Evolutionary conservation across 2,888 invertebrate species (phyloP).

Genomic region (Cactoblastis cactorum): DNA sequence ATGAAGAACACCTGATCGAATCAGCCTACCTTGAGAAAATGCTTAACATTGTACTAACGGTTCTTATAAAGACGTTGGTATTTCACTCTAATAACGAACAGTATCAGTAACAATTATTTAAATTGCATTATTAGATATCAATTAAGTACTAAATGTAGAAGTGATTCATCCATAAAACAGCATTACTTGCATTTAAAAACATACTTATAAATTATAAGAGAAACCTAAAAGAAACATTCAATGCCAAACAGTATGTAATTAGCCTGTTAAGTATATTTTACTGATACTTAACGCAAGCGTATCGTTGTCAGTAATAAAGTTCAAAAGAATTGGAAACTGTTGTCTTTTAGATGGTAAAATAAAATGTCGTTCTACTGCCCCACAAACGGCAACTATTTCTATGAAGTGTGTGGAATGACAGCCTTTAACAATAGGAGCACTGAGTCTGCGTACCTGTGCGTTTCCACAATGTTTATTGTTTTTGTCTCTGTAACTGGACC

Average conservation of each 20-base stretch:
- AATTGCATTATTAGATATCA: too few relatives aligned
- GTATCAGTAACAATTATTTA: too few relatives aligned
- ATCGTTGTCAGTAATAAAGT: too few relatives aligned
- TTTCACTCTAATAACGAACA: neutral
- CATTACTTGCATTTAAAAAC: too few relatives aligned
- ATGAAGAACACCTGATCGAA: neutral
- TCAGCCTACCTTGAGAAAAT: neutral
- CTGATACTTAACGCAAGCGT: too few relatives aligned
- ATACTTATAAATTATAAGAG: too few relatives aligned
- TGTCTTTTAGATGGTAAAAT: neutral
- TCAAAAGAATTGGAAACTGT: neutral
- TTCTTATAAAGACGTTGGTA: neutral
- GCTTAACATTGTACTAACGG: neutral
- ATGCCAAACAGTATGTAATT: too few relatives aligned
- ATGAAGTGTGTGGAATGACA: neutral
- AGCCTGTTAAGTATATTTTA: too few relatives aligned
- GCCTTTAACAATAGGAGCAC: slow-evolving; percentile 1
- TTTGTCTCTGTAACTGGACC: slow-evolving; percentile 1
- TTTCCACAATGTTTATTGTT: slow-evolving; percentile 6
- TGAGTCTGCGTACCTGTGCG: slow-evolving; percentile 2
- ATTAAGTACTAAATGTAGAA: too few relatives aligned
- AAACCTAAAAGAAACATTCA: too few relatives aligned
- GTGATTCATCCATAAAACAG: too few relatives aligned
- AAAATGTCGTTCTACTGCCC: neutral
- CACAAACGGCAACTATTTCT: neutral